Evolutionary conservation across 2,888 invertebrate species (phyloP), one percentile per base, ranked within the genome.

Genomic region (Ceriagrion tenellum): DNA sequence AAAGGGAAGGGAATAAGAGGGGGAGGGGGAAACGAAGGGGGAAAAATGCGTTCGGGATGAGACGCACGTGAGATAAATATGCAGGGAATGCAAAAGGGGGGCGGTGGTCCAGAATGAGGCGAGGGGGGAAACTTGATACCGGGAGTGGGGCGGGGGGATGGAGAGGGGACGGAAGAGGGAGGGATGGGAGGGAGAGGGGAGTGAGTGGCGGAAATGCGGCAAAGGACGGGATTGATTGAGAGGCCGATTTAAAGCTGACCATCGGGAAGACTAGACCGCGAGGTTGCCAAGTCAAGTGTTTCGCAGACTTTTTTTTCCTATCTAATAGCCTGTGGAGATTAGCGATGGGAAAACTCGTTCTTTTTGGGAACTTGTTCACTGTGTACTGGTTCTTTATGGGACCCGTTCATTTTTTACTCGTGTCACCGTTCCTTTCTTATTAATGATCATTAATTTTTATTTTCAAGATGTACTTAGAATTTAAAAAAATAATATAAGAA

Each of bases 1-100:
- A 16, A 16, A 59, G 13, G 59, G 12, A 3, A 16, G 3, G 59
- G 59, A 63, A 47, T 26, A 47, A 47, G 40, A n/a, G n/a, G 93
- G n/a, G 69, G 26, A 16, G 30, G 23, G 23, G 20, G 59, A 40
- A 63, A 63, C 35, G 30, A 40, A 12, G 20, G 35, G 59, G 90
- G 35, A 56, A 56, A 56, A 90, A 90, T 56, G 56, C 56, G 90
- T n/a, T 30, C 35, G 63, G 69, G 69, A 69, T 93, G 93, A 93
- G 93, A 47, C 69, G 93, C 69, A 93, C 74, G 93, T 93, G 93
- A 93, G 93, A 93, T 74, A 93, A 93, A 93, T 93, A 93, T 93
- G 93, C 93, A 93, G 93, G 69, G 93, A 93, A 93, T 93, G 93
- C 93, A 74, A 74, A 91, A 47, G 4, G 93, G 69, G 69, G 12